These are phyloP conservation scores for Dione vanillae DNA, from an alignment of 2,888 invertebrate species.

Conservation along the genomic window DNA sequence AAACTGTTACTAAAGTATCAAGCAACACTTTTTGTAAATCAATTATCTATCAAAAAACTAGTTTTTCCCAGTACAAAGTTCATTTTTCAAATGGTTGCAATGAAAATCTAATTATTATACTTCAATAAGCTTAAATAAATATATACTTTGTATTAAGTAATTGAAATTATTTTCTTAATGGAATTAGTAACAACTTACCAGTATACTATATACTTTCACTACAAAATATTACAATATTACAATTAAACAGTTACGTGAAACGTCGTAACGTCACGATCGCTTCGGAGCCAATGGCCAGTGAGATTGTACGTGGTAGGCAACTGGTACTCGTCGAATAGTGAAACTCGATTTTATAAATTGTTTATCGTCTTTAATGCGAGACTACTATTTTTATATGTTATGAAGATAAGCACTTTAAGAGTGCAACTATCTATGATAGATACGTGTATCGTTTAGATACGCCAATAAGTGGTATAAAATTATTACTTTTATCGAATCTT, in stretches of 20 bases:
- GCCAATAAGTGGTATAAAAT: neutral
- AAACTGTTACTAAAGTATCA: neutral
- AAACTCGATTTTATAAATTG: slow-evolving; percentile 15
- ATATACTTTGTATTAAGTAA: neutral
- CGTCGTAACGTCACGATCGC: slow-evolving; percentile 21
- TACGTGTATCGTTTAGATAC: neutral
- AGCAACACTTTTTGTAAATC: neutral
- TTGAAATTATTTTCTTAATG: neutral
- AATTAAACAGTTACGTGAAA: slow-evolving; percentile 14
- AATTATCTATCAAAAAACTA: slow-evolving; percentile 27
- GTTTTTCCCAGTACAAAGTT: slow-evolving; percentile 43
- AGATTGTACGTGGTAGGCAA: neutral
- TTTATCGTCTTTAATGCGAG: neutral
- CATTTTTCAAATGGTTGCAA: slow-evolving; percentile 23
- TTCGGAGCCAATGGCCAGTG: slow-evolving; percentile 5
- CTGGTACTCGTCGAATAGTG: neutral
- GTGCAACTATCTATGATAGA: neutral
- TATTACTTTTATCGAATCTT: neutral
- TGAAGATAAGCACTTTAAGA: neutral
- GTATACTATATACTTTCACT: neutral
- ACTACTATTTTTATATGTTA: neutral
- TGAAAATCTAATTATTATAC: neutral
- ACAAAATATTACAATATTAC: neutral
- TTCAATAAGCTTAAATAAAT: neutral
- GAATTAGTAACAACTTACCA: neutral